A percentile compares a stretch with the other conserved stretches of the same genome.
phyloP scores from a whole-genome alignment of 2,888 invertebrate genomes.

The Eristalinus sepulchralis region DNA sequence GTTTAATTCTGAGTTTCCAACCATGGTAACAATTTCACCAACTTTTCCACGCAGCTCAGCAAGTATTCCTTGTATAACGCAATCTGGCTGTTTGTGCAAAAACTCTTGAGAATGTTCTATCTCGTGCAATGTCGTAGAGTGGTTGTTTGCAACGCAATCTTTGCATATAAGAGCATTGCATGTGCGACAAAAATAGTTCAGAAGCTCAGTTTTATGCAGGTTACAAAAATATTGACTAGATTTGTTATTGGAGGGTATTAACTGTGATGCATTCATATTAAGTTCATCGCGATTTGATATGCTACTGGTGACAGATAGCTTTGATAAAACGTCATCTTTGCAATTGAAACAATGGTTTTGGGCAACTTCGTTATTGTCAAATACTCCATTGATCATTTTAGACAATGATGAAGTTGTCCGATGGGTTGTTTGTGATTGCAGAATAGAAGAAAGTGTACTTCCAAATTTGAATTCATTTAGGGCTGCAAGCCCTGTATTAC shows the following conservation, averaged over 20 bases:
- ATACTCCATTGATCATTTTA: conserved; percentile 62
- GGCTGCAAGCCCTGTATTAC: conserved; percentile 67
- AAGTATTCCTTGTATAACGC: conserved; percentile 88
- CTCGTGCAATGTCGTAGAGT: conserved; percentile 91
- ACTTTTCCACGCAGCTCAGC: conserved; percentile 94
- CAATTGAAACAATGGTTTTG: conserved; percentile 64
- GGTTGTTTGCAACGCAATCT: conserved; percentile 95
- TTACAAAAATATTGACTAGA: conserved; percentile 87
- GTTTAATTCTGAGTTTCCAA: conserved; percentile 94
- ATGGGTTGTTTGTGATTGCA: conserved; percentile 72
- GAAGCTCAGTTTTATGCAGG: conserved; percentile 93
- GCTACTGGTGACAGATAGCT: conserved; percentile 38
- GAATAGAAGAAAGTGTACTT: conserved; percentile 78
- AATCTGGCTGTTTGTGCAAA: conserved; percentile 90
- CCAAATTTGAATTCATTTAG: conserved; percentile 77
- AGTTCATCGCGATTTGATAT: conserved; percentile 55
- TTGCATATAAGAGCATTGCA: conserved; percentile 97
- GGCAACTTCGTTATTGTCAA: conserved; percentile 47
- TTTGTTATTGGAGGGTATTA: conserved; percentile 63
- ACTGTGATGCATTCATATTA: conserved; percentile 57
- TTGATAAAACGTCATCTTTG: conserved; percentile 60
- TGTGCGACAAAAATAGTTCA: conserved; percentile 96
- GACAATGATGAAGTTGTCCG: conserved; percentile 53
- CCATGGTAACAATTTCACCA: conserved; percentile 91
- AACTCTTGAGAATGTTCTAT: conserved; percentile 93